These are phyloP conservation scores for Bubalus kerabau DNA, from an alignment of 2,113 vertebrate genomes.

Conservation along the genomic window DNA sequence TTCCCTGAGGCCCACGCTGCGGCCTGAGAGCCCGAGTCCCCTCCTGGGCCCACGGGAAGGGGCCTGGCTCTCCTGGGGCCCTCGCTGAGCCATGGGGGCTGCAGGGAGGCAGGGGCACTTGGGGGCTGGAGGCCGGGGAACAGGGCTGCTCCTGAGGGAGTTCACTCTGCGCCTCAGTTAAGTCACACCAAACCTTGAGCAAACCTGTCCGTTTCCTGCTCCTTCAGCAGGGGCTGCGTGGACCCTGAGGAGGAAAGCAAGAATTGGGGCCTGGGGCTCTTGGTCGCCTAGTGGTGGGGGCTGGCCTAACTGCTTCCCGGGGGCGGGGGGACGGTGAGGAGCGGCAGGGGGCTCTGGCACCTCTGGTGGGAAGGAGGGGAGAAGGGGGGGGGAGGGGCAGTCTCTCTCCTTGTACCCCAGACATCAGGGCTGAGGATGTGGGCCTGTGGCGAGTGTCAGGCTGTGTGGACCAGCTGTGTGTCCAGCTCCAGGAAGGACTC, in stretches of 20 bases:
- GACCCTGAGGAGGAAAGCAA: background rate
- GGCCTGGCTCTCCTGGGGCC: conserved; percentile 19
- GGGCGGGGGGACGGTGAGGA: background rate
- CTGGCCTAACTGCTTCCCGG: background rate
- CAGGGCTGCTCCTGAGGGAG: background rate
- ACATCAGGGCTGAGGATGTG: background rate
- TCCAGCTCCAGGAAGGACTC: background rate
- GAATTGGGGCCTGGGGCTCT: background rate
- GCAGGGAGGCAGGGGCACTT: background rate
- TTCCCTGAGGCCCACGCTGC: conserved; percentile 38
- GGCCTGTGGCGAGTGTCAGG: background rate
- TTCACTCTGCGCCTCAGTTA: background rate
- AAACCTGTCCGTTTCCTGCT: background rate
- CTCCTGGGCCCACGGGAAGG: background rate
- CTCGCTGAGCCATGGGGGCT: background rate
- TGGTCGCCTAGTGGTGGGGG: background rate
- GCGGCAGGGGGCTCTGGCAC: background rate
- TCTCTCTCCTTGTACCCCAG: background rate
- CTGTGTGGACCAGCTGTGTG: fast-evolving
- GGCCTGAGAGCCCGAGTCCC: background rate
- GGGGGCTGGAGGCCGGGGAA: fast-evolving
- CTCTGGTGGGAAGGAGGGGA: background rate
- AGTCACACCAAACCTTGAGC: background rate
- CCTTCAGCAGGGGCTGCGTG: background rate
- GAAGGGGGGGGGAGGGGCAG: no score